Evolutionary conservation across 2,113 vertebrate species (phyloP), one percentile per base, ranked within the genome.

Genomic region (Odocoileus virginianus): DNA sequence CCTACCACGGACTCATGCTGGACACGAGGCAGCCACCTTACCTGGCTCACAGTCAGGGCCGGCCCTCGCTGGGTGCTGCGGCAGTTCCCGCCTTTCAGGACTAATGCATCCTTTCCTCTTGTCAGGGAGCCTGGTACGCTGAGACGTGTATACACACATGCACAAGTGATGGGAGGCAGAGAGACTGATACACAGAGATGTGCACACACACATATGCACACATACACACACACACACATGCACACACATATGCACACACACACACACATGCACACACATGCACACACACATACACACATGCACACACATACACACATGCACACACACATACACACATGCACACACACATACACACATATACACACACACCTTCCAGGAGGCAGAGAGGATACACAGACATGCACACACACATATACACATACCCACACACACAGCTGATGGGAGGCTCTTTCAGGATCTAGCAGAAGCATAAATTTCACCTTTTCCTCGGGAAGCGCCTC

Each of bases 11-110:
- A 25, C 28, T 11, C 4, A 14, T 0, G 17, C 33, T 79, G 25
- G 0, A 2, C 4, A 33, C 13, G 54, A 10, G 25, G 10, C 30
- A 2, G 36, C 54, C 6, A 1, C 6, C 19, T 12, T 3, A 23
- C 67, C 67, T 71, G 67, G 19, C 19, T 40, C n/a, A 23, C n/a
- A 23, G n/a, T 12, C 67, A 36, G 64, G 28, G 64, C 64, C 2
- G 4, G 33, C 36, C 9, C 61, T 67, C 33, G 11, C n/a, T 50
- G 47, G 47, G 12, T 50, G 47, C 47, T 9, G 11, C 2, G 17
- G n/a, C 27, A 2, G 6, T 89, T 15, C 7, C 40, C 3, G 1
- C 17, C 27, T 58, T 8, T 47, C n/a, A 67, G 58, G 50, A 17
- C 40, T 23, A 21, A 17, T 2, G 8, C 2, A 3, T 12, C 50